Evolutionary conservation across 2,113 vertebrate genomes (phyloP), one percentile per base, ranked within the genome.

Genomic region (Entosphenus tridentatus): DNA sequence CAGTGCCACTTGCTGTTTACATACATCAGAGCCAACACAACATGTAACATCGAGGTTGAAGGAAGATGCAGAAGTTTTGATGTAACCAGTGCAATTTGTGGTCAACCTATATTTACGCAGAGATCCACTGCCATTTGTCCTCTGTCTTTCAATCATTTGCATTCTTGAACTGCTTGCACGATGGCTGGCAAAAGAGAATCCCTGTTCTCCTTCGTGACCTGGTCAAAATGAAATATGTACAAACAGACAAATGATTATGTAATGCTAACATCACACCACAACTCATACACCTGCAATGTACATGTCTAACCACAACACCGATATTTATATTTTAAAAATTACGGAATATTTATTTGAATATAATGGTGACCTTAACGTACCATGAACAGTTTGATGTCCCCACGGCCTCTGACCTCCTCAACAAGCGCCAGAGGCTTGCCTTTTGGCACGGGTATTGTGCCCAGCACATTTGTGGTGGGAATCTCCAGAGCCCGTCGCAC

Each of bases 141-240:
- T 65, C 21, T 65, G 62, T 2, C 62, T 65, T 67, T 55, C 74
- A 72, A 80, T 74, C 81, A 79, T 57, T 80, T 71, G 77, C 83
- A 79, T 14, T 79, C 81, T 73, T 82, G 82, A 57, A 93, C 75
- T 1, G 81, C 72, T 55, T 77, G 73, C 73, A 93, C 71, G 69
- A 95, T 78, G 39, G 89, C 86, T 68, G 79, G 78, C 54, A 88
- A 77, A 73, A 93, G 75, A 72, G 57, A 58, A 75, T 84, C 80
- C 80, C 91, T 82, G 80, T 93, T 96, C 68, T 95, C 88, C 73
- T 83, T 95, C 11, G 84, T 85, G 73, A 96, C 82, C 91, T 96
- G 55, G 8, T 57, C 57, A 57, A 57, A 16, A 68, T 56, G 12
- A 10, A 14, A 65, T 65, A n/a, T 65, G 59, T 65, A n/a, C 14